phyloP scores from a whole-genome alignment of 1,140 invertebrate genomes.

The Listronotus bonariensis region DNA sequence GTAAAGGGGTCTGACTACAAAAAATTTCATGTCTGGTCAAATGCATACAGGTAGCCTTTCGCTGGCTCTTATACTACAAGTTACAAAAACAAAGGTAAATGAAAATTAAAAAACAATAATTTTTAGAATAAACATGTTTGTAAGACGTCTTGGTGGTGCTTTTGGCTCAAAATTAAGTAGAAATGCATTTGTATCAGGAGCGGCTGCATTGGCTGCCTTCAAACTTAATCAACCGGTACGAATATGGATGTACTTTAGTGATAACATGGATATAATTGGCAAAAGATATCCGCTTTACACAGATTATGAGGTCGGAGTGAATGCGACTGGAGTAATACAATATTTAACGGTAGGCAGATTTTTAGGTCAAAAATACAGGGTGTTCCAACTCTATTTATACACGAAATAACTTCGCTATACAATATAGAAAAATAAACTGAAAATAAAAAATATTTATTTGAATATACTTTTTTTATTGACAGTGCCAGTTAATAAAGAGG shows the following conservation, averaged over 20 bases:
- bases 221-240: constrained; percentile 63
- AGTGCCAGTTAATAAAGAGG: too few species aligned
- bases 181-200: constrained; percentile 56
- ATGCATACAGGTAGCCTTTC: too few species aligned
- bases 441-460: too few species aligned
- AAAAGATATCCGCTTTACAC: constrained; percentile 61
- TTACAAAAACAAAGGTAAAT: too few species aligned
- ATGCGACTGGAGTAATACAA: constrained; percentile 70
- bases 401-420: too few species aligned
- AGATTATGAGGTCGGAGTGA: constrained; percentile 71
- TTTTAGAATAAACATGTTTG: constrained; percentile 59
- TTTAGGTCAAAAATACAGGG: background rate
- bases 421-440: too few species aligned
- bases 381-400: too few species aligned
- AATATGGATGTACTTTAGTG: constrained; percentile 65
- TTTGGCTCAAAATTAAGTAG: constrained; percentile 70
- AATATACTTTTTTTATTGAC: too few species aligned
- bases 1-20: too few species aligned
- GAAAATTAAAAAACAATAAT: too few species aligned
- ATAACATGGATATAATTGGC: constrained; percentile 66
- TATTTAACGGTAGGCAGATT: constrained; percentile 59
- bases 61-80: too few species aligned
- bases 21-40: too few species aligned
- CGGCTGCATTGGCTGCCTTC: constrained; percentile 63
- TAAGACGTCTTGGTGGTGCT: constrained; percentile 70